Evolutionary conservation across 2,888 invertebrate genomes (phyloP), one percentile per base, ranked within the genome.

Genomic region (Cryptocephalus primarius): DNA sequence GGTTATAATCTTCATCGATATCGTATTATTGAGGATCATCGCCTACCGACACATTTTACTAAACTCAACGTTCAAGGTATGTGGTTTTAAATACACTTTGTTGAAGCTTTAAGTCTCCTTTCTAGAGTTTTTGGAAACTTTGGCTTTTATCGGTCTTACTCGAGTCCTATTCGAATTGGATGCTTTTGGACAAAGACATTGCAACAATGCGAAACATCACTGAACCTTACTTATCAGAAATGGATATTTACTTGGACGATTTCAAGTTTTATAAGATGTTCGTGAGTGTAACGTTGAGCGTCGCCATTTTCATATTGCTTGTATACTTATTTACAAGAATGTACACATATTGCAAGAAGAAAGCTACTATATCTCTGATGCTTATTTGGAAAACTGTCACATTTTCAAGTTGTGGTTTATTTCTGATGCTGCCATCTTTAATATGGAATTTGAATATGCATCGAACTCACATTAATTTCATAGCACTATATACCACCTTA

Each of bases 31-130:
- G 56, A 85, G 87, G 39, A 81, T 79, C 49, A 79, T 82, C 59
- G 92, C 91, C 0, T 91, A 89, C 64, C 74, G 91, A 33, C 94
- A 94, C 72, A 75, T 92, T 33, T 72, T 94, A 9, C 85, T 82
- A 56, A 94, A 94, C 65, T 80, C 83, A 8, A 73, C 80, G 42
- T 85, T 88, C 63, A 81, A 85, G 74, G 88, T 88, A 66, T 62
- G 61, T 59, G 22, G 3, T 22, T 22, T 22, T 22, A 6, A 36
- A 11, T 36, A 11, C n/a, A 4, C 12, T 36, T 36, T 4, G 12
- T 2, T 36, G 12, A n/a, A 12, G 36, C 36, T 36, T n/a, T 6
- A 36, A 36, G 2, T 36, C 12, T 36, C 36, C 36, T 36, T 40
- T 63, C 46, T 46, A 68, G 67, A 60, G 62, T 53, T 65, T 65